phyloP scores from a whole-genome alignment of 2,797 vertebrate species.

The Hyperoplus lanceolatus region DNA sequence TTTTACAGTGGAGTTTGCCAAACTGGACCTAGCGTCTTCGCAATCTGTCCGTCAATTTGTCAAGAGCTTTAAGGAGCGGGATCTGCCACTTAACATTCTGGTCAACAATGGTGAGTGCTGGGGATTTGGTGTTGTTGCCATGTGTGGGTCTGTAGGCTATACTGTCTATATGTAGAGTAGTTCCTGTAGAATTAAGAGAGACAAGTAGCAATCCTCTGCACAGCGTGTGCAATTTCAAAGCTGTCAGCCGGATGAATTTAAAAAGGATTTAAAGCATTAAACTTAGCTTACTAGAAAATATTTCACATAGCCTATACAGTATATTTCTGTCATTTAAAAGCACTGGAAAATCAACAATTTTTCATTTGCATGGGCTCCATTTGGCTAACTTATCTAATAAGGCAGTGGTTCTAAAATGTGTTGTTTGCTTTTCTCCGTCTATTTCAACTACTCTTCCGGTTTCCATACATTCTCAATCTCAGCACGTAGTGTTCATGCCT shows the following conservation, averaged over 20 bases:
- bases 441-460: background rate
- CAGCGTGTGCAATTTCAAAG: background rate
- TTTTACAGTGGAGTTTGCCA: slow-evolving; percentile 89
- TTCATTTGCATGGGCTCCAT: background rate
- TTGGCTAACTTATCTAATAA: background rate
- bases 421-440: too few species aligned
- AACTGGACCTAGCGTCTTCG: slow-evolving; percentile 90
- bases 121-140: background rate
- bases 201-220: slow-evolving; percentile 14
- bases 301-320: background rate
- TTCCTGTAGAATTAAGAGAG: background rate
- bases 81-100: slow-evolving; percentile 88
- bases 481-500: too few species aligned
- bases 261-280: slow-evolving; percentile 25
- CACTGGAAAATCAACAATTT: background rate
- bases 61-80: slow-evolving; percentile 84
- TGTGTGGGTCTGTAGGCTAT: background rate
- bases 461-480: too few species aligned
- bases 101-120: slow-evolving; percentile 92
- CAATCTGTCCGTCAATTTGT: slow-evolving; percentile 88
- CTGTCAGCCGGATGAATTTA: background rate
- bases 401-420: background rate
- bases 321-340: background rate
- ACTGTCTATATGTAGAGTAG: background rate
- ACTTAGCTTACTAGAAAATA: slow-evolving; percentile 1